Conservation (phyloP, 2,113 vertebrate species). For the Pterocles burchelli region DNA sequence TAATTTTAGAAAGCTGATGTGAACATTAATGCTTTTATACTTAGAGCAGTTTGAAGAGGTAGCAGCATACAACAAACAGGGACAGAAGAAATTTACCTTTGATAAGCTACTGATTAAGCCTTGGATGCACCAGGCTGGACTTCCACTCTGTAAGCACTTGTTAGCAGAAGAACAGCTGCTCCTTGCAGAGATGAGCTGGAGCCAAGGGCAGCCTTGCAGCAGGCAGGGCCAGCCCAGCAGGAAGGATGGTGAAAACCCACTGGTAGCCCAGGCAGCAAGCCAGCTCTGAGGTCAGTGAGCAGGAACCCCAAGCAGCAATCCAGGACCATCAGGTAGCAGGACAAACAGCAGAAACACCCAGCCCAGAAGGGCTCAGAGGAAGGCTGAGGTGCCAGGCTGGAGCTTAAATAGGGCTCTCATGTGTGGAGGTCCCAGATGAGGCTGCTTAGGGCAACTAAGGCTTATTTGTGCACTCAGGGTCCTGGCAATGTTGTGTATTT, state of each 20-base stretch:
- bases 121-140: neutral
- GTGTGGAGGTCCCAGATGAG: no score
- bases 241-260: neutral
- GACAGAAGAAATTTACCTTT: neutral
- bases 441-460: neutral
- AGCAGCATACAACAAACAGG: neutral
- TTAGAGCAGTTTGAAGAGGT: neutral
- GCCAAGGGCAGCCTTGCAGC: neutral
- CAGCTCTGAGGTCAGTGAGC: neutral
- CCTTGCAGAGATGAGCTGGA: neutral
- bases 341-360: neutral
- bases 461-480: neutral
- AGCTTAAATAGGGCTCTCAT: neutral
- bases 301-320: neutral
- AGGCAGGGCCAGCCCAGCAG: neutral
- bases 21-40: neutral
- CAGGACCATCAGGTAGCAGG: neutral
- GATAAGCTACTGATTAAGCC: neutral
- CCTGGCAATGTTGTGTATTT: neutral
- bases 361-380: accelerated
- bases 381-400: accelerated
- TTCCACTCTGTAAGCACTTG: neutral
- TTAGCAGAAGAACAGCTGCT: neutral
- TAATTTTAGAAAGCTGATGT: neutral
- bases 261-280: neutral